These are phyloP conservation scores for Lepilemur ruficaudatus DNA, from an alignment of 2,797 vertebrate species.

Conservation along the genomic window DNA sequence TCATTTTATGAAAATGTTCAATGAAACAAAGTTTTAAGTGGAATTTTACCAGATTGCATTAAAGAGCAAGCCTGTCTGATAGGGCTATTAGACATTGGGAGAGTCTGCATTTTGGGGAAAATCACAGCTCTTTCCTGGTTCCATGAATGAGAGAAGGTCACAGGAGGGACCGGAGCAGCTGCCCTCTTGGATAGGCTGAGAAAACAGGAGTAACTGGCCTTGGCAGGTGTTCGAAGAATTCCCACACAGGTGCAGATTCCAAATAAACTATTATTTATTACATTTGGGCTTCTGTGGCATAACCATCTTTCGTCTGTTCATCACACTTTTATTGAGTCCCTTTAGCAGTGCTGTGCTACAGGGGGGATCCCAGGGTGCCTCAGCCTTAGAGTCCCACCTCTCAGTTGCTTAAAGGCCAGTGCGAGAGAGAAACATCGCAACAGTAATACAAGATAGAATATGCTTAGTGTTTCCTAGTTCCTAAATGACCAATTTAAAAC, in stretches of 20 bases:
- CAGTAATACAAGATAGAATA: too few species aligned
- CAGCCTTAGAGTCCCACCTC: neutral
- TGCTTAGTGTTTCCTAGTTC: neutral
- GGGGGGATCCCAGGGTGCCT: rapidly evolving
- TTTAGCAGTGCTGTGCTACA: neutral
- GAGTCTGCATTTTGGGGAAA: neutral
- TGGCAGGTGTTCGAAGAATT: neutral
- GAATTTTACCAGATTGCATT: neutral
- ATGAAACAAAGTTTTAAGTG: neutral
- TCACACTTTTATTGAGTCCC: neutral
- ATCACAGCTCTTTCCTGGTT: neutral
- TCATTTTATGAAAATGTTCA: conserved; percentile 25
- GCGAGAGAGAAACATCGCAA: neutral
- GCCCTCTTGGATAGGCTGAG: neutral
- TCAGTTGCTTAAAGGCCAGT: neutral
- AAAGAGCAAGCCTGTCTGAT: neutral
- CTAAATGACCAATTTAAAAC: neutral
- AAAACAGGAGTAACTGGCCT: neutral
- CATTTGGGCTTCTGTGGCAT: conserved; percentile 6
- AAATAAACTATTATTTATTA: neutral
- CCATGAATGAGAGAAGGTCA: neutral
- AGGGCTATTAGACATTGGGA: neutral
- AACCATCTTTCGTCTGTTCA: conserved; percentile 6
- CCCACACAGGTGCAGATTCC: conserved; percentile 61
- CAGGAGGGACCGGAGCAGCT: neutral